phyloP scores from a whole-genome alignment of 2,797 vertebrate species.

The Sibirionetta formosa region DNA sequence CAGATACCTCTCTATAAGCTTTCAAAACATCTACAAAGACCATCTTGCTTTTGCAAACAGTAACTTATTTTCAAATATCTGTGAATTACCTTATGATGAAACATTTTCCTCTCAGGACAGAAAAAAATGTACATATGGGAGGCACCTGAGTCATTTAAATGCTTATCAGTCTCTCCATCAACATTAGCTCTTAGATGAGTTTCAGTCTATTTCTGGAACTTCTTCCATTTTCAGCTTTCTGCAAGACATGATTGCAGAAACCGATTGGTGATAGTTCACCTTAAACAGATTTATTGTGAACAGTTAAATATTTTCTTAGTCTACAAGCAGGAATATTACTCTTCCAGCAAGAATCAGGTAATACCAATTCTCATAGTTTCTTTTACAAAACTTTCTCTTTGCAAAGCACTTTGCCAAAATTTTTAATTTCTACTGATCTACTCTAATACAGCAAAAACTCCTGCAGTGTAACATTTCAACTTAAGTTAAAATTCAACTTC shows the following conservation, averaged over 20 bases:
- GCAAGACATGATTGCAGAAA: background rate
- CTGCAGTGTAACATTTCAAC: background rate
- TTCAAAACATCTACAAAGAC: background rate
- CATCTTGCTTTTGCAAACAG: background rate
- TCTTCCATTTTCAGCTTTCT: background rate
- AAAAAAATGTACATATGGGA: background rate
- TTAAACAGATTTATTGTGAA: background rate
- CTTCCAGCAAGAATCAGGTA: background rate
- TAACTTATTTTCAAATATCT: background rate
- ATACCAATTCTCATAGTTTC: fast-evolving
- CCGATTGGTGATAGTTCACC: background rate
- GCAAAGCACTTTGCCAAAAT: background rate
- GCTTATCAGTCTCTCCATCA: background rate
- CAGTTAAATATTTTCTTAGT: background rate
- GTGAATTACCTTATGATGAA: background rate
- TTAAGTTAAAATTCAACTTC: background rate
- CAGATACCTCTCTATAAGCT: background rate
- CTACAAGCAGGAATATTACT: background rate
- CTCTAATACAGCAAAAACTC: background rate
- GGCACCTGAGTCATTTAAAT: background rate
- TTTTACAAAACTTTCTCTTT: background rate
- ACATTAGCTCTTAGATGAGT: background rate
- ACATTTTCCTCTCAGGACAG: background rate
- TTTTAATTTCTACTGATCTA: background rate
- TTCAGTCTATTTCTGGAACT: slow-evolving; percentile 22